Conservation (phyloP, 2,888 invertebrate species). For the Therioaphis trifolii region DNA sequence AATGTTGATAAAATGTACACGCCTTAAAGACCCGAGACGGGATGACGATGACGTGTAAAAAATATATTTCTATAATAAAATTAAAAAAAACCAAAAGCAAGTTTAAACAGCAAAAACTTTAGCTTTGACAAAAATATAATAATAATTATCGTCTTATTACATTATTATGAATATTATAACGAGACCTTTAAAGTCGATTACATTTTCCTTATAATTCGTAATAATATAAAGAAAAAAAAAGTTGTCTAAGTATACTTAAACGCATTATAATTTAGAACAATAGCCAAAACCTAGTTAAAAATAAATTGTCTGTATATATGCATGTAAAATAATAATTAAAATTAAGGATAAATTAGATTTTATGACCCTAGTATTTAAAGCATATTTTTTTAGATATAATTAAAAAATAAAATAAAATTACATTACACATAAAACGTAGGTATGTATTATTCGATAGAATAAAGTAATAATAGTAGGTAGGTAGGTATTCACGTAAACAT, state of each 20-base stretch:
- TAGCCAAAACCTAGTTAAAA: neutral
- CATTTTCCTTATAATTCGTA: slow-evolving; percentile 10
- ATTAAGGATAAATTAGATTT: neutral
- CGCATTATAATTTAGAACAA: neutral
- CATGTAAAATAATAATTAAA: neutral
- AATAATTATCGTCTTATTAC: neutral
- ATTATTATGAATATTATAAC: neutral
- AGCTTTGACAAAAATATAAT: slow-evolving; percentile 21
- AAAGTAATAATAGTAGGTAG: neutral
- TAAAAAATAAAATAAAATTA: neutral
- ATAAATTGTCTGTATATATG: neutral
- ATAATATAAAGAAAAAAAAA: slow-evolving; percentile 1
- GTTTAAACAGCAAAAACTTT: slow-evolving; percentile 52
- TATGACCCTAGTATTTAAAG: neutral
- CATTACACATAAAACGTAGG: neutral
- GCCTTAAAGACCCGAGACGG: slow-evolving; percentile 1
- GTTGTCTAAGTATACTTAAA: neutral
- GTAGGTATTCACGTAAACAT: neutral
- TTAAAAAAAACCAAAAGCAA: slow-evolving; percentile 42
- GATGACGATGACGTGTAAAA: slow-evolving; percentile 25
- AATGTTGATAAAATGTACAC: slow-evolving; percentile 55
- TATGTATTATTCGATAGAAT: too few relatives aligned
- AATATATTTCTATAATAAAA: slow-evolving; percentile 28
- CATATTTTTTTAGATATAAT: too few relatives aligned
- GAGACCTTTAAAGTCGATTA: neutral